Conservation (phyloP, 2,797 vertebrate genomes). For the Rhadinocentrus ornatus region DNA sequence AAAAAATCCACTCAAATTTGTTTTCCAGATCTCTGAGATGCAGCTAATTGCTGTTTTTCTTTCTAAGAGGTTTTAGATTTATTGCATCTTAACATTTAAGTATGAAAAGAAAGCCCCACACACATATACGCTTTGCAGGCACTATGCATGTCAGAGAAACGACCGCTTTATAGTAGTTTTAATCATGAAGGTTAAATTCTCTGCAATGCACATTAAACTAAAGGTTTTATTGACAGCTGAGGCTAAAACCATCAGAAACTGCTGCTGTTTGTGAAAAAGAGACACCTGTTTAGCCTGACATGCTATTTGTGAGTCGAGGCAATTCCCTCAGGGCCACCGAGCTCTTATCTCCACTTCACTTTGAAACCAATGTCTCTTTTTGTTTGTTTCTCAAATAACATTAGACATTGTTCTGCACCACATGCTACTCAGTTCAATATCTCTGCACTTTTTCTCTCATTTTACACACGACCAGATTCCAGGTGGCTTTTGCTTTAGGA, state of each 20-base stretch:
- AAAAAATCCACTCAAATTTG: too few species aligned
- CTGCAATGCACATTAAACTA: constrained; percentile 13
- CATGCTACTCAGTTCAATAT: constrained; percentile 31
- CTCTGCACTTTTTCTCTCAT: constrained; percentile 24
- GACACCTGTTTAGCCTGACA: constrained; percentile 40
- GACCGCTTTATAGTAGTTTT: constrained; percentile 1
- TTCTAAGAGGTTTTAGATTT: constrained; percentile 31
- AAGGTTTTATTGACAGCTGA: constrained; percentile 40
- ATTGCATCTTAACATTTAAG: constrained; percentile 31
- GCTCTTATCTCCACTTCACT: constrained; percentile 49
- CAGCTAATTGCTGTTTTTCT: constrained; percentile 41
- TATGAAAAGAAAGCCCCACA: constrained; percentile 20
- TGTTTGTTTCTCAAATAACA: constrained; percentile 42
- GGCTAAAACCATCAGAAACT: constrained; percentile 13
- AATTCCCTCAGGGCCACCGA: constrained; percentile 41
- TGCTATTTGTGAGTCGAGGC: constrained; percentile 44
- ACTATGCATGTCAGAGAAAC: constrained; percentile 32
- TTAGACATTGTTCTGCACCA: not conserved
- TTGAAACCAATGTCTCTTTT: constrained; percentile 43
- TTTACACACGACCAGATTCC: not conserved
- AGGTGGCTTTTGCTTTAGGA: not conserved
- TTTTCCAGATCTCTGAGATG: constrained; percentile 26
- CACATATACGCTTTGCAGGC: constrained; percentile 25
- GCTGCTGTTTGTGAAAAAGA: constrained; percentile 23
- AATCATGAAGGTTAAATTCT: constrained; percentile 8